Conservation (phyloP, 2,888 invertebrate species). For the Bellardia pandia region DNA sequence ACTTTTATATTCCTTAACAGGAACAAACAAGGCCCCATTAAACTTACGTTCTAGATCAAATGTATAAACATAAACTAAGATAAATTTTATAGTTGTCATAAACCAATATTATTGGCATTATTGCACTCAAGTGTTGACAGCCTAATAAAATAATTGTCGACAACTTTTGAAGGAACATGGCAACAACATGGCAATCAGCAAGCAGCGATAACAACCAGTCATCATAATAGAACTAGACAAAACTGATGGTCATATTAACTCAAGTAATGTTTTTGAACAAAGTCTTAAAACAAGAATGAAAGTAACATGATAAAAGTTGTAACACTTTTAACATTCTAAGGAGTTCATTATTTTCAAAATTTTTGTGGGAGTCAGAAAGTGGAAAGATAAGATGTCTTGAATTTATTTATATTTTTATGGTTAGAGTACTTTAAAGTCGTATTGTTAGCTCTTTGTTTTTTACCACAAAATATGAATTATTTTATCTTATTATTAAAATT, state of each 20-base stretch:
- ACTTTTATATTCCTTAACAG: too few relatives aligned
- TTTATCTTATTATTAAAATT: slow-evolving; percentile 68
- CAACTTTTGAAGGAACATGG: slow-evolving; percentile 63
- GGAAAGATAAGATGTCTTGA: too few relatives aligned
- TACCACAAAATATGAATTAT: slow-evolving; percentile 52
- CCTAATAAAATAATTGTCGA: slow-evolving; percentile 83
- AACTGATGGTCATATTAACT: background rate
- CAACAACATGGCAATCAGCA: slow-evolving; percentile 51
- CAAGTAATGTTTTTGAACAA: background rate
- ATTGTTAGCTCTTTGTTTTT: background rate
- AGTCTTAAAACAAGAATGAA: background rate
- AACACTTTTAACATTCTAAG: too few relatives aligned
- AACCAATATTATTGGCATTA: slow-evolving; percentile 82
- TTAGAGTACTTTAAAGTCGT: background rate
- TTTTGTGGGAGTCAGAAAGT: too few relatives aligned
- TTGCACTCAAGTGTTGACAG: slow-evolving; percentile 83
- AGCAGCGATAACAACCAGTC: slow-evolving; percentile 36
- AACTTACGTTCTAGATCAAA: too few relatives aligned
- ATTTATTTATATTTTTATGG: too few relatives aligned
- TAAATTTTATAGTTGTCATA: slow-evolving; percentile 77
- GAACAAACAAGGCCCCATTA: too few relatives aligned
- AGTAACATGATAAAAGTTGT: too few relatives aligned
- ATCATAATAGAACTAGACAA: slow-evolving; percentile 25
- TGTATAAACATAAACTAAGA: slow-evolving; percentile 68
- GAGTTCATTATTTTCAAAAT: too few relatives aligned